Base-by-base conservation (phyloP, 2,113 vertebrate genomes). In the Notiomystis cincta region DNA sequence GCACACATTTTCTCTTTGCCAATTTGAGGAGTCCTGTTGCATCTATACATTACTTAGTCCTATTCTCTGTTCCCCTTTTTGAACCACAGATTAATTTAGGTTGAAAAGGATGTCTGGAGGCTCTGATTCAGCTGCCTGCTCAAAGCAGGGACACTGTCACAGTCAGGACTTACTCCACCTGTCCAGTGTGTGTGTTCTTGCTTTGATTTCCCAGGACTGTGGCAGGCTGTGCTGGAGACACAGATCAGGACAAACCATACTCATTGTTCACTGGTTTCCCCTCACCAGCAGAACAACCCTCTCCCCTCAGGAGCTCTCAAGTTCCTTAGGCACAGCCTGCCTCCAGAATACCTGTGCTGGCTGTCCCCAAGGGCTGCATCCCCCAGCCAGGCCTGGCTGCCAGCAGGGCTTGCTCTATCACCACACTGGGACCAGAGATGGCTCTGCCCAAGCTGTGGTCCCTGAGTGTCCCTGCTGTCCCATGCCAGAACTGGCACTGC, bases 401-500 rank as follows among this genome's bases (percentile, higher is more conserved):
- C 5, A 3, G 42, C 21, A 9, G 22, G 35, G 4, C 19, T 42
- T 35, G 17, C n/a, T 47, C 66, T 21, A 10, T 10, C 65, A 5
- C 28, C 10, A 5, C 19, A 2, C 22, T 0, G 2, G 35, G 22
- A 7, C 12, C 35, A 2, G 15, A 12, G 38, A 8, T 16, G 27
- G 23, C 5, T 22, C 60, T 38, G 71, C 7, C 22, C 2, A 0
- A 24, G 40, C 35, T 62, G 44, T 2, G 1, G 21, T 31, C 44
- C 37, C 20, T 2, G 9, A 1, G 4, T 0, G 2, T 30, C 16
- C 40, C 56, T 33, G 25, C 54, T 2, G 5, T 25, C 15, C 53
- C 4, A 0, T 7, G 12, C 12, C 13, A 23, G 28, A n/a, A 37
- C 2, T 2, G 37, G 28, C 0, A 0, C 33, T 19, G 58, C 35